Conservation (phyloP, 2,797 vertebrate species). For the Uromys caudimaculatus region DNA sequence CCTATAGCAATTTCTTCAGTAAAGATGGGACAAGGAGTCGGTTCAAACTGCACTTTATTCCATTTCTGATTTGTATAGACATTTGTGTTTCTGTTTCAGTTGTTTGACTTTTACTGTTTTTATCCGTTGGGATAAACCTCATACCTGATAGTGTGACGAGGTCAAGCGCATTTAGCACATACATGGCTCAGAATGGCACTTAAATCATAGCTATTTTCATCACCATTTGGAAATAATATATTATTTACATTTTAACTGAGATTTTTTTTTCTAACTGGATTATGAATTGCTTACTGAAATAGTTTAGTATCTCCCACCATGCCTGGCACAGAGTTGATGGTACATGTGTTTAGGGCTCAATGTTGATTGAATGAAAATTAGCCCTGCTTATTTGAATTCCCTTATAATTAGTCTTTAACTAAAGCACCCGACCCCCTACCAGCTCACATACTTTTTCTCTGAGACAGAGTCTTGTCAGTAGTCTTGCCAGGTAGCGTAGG, state of each 20-base stretch:
- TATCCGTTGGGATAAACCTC: constrained; percentile 19
- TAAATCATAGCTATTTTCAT: constrained; percentile 44
- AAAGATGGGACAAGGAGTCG: constrained; percentile 32
- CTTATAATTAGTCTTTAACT: constrained; percentile 34
- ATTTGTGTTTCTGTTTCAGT: constrained; percentile 6
- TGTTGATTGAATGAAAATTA: constrained; percentile 44
- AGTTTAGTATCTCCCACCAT: not conserved
- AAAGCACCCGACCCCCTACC: constrained; percentile 9
- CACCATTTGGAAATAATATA: not conserved
- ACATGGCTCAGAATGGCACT: constrained; percentile 24
- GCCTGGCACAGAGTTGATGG: not conserved
- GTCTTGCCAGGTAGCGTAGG: not conserved
- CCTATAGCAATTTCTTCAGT: constrained; percentile 41
- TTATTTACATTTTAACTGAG: constrained; percentile 34
- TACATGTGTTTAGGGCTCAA: constrained; percentile 26
- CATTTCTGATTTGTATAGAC: constrained; percentile 2
- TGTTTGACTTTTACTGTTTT: constrained; percentile 51
- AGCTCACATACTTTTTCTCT: not conserved
- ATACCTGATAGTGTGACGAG: not conserved
- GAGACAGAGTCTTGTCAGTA: not conserved
- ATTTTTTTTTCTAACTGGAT: constrained; percentile 49
- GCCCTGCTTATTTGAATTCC: not conserved
- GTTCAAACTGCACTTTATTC: constrained; percentile 36
- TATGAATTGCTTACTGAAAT: constrained; percentile 18
- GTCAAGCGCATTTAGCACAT: constrained; percentile 12